phyloP scores from a whole-genome alignment of 1,140 invertebrate species.

The Zaprionus gabonicus region DNA sequence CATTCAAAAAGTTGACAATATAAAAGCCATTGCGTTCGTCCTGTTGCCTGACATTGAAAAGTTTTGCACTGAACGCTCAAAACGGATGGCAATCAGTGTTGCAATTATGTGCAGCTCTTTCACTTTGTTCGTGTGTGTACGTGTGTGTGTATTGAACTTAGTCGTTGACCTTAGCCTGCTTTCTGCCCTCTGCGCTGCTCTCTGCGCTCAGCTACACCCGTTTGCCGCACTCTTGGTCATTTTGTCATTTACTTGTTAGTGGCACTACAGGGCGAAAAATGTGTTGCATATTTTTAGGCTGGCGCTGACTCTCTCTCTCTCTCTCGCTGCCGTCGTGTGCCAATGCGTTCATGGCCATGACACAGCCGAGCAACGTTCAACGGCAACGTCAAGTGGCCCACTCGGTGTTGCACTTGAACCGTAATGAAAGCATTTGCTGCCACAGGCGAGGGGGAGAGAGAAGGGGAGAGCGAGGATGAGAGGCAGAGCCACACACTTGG shows the following conservation, averaged over 20 bases:
- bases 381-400: constrained; percentile 73
- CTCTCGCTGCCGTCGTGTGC: constrained; percentile 7
- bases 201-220: background rate
- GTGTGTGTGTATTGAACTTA: constrained; percentile 69
- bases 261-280: constrained; percentile 28
- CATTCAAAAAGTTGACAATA: constrained; percentile 62
- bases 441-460: constrained; percentile 39
- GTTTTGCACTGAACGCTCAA: constrained; percentile 30
- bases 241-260: constrained; percentile 59
- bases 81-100: constrained; percentile 75
- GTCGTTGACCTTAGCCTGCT: constrained; percentile 72
- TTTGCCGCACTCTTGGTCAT: constrained; percentile 56
- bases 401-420: constrained; percentile 77
- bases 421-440: constrained; percentile 79
- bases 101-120: constrained; percentile 58
- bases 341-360: constrained; percentile 57
- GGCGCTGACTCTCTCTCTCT: background rate
- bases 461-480: background rate
- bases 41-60: constrained; percentile 68
- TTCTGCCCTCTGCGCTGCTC: constrained; percentile 22
- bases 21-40: constrained; percentile 50
- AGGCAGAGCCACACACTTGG: constrained; percentile 39
- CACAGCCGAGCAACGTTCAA: constrained; percentile 35
- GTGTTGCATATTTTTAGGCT: constrained; percentile 72
- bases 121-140: constrained; percentile 17